Conservation (phyloP, 1,140 invertebrate genomes). For the Heliconius melpomene region DNA sequence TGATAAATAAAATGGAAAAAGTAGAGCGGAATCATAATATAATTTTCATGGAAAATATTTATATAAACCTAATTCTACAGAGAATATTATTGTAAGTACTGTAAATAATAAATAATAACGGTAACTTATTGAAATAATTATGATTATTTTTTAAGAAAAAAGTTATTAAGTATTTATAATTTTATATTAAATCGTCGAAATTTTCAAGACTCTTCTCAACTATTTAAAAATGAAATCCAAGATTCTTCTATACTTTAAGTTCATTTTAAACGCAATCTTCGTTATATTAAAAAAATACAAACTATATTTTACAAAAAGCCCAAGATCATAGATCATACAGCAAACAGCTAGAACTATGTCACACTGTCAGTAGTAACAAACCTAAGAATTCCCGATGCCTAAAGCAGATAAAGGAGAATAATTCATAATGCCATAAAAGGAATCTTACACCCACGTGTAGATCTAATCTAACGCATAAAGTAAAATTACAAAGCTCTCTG, state of each 20-base stretch:
- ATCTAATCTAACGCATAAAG: slow-evolving; percentile 18
- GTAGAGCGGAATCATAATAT: background rate
- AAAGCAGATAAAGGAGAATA: slow-evolving; percentile 28
- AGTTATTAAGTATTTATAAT: no score
- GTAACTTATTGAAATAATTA: no score
- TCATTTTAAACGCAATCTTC: no score
- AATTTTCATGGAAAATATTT: no score
- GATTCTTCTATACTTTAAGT: no score
- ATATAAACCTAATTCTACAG: background rate
- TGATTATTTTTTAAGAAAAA: no score
- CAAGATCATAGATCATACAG: slow-evolving; percentile 5
- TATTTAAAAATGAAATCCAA: no score
- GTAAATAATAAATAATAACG: no score
- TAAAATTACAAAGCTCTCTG: slow-evolving; percentile 11
- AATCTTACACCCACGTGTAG: slow-evolving; percentile 25
- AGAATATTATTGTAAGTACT: background rate
- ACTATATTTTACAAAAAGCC: background rate
- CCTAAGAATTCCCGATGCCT: slow-evolving; percentile 13
- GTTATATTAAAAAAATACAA: background rate
- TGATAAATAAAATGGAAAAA: background rate
- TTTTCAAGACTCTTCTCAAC: no score
- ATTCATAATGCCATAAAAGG: slow-evolving; percentile 25
- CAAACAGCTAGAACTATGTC: slow-evolving; percentile 1
- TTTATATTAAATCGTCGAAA: no score
- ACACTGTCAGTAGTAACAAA: slow-evolving; percentile 8